These are phyloP conservation scores for Hystrix brachyura DNA, from an alignment of 2,113 vertebrate species.

Conservation along the genomic window DNA sequence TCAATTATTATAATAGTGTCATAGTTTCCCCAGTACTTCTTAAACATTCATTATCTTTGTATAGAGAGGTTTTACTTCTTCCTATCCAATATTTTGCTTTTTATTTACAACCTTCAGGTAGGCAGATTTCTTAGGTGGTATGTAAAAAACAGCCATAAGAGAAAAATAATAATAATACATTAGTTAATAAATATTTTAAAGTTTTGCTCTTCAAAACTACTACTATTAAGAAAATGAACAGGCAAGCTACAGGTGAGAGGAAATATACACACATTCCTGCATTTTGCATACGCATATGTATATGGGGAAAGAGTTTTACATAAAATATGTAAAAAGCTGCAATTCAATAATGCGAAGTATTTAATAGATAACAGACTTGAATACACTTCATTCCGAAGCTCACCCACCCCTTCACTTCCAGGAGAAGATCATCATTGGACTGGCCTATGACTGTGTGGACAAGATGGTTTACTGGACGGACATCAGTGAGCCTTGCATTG, in stretches of 20 bases:
- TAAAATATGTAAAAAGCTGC: not conserved
- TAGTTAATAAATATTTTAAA: not conserved
- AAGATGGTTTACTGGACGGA: conserved; percentile 98
- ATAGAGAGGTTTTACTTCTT: not conserved
- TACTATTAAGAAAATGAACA: not conserved
- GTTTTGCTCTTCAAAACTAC: not conserved
- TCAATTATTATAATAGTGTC: not conserved
- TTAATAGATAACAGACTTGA: not conserved
- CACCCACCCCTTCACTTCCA: conserved; percentile 81
- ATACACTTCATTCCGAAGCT: not conserved
- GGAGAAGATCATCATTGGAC: conserved; percentile 95
- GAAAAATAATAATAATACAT: conserved; percentile 18
- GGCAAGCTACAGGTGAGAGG: not conserved
- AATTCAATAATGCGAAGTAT: not conserved
- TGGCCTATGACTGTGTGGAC: conserved; percentile 95
- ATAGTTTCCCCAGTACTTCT: not conserved
- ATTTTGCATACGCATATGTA: too few species aligned
- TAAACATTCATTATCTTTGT: not conserved
- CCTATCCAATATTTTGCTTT: not conserved
- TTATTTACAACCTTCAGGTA: not conserved
- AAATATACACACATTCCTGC: not conserved
- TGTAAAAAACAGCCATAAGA: not conserved
- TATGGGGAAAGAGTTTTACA: not conserved
- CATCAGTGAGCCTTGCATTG: conserved; percentile 94
- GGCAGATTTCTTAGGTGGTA: not conserved